These are phyloP conservation scores for Pollenia griseotomentosa DNA, from an alignment of 2,888 invertebrate genomes.

Conservation along the genomic window DNA sequence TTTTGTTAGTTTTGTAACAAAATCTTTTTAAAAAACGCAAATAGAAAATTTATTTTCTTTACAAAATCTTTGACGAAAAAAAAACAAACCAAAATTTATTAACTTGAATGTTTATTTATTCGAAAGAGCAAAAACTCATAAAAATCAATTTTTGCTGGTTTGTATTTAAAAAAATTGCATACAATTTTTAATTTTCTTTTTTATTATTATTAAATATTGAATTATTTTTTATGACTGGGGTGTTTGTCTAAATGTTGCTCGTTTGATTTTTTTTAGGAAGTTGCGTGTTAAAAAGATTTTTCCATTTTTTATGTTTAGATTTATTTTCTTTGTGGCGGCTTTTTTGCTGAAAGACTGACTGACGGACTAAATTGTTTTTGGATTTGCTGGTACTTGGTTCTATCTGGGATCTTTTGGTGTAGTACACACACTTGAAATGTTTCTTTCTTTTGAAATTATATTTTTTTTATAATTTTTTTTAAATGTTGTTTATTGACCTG, in stretches of 20 bases:
- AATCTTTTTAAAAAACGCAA: slow-evolving; percentile 20
- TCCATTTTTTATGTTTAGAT: slow-evolving; percentile 10
- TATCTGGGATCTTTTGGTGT: slow-evolving; percentile 29
- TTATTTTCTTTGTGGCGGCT: slow-evolving; percentile 34
- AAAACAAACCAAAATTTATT: slow-evolving; percentile 53
- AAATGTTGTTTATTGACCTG: slow-evolving; percentile 31
- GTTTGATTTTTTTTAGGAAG: slow-evolving; percentile 26
- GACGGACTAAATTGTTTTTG: not conserved
- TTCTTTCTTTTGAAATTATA: not conserved
- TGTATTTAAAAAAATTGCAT: slow-evolving; percentile 62
- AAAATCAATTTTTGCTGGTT: slow-evolving; percentile 31
- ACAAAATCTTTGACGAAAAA: slow-evolving; percentile 10
- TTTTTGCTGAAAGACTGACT: slow-evolving; percentile 11
- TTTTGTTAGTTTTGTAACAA: slow-evolving; percentile 35
- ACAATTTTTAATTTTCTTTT: slow-evolving; percentile 57
- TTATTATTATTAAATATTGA: slow-evolving; percentile 1
- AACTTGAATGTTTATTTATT: slow-evolving; percentile 65
- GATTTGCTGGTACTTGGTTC: slow-evolving; percentile 9
- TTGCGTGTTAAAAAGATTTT: slow-evolving; percentile 65
- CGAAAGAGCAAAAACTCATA: slow-evolving; percentile 5
- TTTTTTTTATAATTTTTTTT: not conserved
- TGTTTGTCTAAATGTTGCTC: not conserved
- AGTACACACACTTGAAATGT: slow-evolving; percentile 26
- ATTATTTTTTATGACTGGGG: slow-evolving; percentile 21
- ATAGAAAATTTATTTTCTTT: slow-evolving; percentile 49